A percentile compares a stretch with the other conserved stretches of the same genome.
Conservation (phyloP, 2,888 invertebrate species). For the Hanleya hanleyi region DNA sequence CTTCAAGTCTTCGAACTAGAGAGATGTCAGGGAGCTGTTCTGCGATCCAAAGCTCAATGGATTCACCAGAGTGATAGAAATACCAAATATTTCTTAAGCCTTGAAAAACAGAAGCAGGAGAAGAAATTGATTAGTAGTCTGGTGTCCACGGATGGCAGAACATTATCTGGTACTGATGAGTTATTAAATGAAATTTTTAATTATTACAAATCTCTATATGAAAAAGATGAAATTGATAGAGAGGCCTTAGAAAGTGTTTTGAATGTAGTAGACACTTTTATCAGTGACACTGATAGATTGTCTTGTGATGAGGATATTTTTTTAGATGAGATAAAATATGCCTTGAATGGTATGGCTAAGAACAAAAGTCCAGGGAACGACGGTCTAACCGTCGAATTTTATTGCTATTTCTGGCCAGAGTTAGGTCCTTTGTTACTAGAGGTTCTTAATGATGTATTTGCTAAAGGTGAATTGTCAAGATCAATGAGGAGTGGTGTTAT, state of each 20-base stretch:
- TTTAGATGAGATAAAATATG: neutral
- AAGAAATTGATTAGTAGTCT: neutral
- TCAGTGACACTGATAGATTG: neutral
- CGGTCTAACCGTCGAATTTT: neutral
- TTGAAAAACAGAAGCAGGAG: neutral
- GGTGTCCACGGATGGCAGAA: neutral
- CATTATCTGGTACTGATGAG: neutral
- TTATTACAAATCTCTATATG: neutral
- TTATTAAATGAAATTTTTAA: neutral
- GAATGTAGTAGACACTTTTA: neutral
- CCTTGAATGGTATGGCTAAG: neutral
- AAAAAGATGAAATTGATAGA: neutral
- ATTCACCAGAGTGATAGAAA: neutral
- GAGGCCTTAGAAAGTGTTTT: neutral
- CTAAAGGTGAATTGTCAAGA: neutral
- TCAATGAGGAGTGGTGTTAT: neutral
- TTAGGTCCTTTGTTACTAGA: neutral
- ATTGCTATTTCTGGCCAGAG: neutral
- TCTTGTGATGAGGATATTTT: neutral
- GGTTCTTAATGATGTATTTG: neutral
- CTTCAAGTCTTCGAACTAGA: too few species aligned
- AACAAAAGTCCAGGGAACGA: neutral
- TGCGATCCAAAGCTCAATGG: neutral
- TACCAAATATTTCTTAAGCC: neutral
- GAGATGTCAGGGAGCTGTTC: neutral